These are phyloP conservation scores for Margarornis squamiger DNA, from an alignment of 2,797 vertebrate species.

Conservation along the genomic window DNA sequence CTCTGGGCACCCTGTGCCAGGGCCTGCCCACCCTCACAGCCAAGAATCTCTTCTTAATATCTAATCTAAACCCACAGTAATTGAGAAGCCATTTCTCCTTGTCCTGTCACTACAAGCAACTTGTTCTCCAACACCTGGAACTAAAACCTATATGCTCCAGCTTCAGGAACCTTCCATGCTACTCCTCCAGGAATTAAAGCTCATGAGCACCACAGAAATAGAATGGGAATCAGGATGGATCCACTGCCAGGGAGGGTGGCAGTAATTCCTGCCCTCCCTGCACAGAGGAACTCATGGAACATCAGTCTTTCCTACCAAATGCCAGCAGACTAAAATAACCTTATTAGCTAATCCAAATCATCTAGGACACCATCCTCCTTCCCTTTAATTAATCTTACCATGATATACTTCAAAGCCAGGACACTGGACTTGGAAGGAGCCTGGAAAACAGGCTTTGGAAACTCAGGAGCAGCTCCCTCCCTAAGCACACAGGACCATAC, in stretches of 20 bases:
- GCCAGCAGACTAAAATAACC: background rate
- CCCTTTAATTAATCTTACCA: slow-evolving; percentile 5
- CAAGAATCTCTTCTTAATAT: background rate
- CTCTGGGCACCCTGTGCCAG: background rate
- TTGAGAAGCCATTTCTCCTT: background rate
- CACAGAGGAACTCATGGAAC: background rate
- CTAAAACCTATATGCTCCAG: background rate
- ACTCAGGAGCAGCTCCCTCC: background rate
- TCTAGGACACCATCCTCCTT: background rate
- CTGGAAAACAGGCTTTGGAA: background rate
- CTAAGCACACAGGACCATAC: background rate
- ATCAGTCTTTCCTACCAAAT: background rate
- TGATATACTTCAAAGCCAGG: background rate
- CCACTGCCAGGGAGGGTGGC: background rate
- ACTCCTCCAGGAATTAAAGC: background rate
- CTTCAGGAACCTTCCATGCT: background rate
- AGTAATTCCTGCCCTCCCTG: background rate
- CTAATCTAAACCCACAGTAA: background rate
- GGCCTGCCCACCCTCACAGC: background rate
- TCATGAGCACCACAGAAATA: background rate
- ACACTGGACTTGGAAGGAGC: background rate
- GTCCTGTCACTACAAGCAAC: background rate
- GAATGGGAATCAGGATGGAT: background rate
- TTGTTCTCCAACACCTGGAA: background rate
- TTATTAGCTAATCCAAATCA: background rate